Conservation (phyloP, 2,888 invertebrate species). For the Mylabris sibirica region DNA sequence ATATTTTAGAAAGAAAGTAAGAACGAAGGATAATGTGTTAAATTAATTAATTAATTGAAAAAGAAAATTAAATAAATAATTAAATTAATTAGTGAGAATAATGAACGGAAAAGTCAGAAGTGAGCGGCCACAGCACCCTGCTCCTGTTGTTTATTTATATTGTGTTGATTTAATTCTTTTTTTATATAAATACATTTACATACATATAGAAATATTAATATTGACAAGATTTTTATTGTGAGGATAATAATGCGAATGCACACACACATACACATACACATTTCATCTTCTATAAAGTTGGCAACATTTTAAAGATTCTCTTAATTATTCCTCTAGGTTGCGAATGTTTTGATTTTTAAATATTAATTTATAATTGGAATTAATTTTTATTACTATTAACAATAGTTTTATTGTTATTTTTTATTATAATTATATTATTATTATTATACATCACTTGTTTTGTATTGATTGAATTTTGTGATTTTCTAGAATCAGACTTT, state of each 20-base stretch:
- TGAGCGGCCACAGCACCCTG: constrained; percentile 55
- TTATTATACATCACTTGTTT: constrained; percentile 18
- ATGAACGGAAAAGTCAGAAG: not conserved
- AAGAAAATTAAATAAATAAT: not conserved
- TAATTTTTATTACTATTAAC: not conserved
- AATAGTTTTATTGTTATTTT: constrained; percentile 5
- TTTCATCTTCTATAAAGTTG: not conserved
- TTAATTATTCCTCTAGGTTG: constrained; percentile 3
- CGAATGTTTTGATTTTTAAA: not conserved
- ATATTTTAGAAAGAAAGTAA: constrained; percentile 41
- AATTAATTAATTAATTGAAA: not conserved
- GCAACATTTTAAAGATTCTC: constrained; percentile 2
- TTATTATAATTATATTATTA: constrained; percentile 10
- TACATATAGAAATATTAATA: constrained; percentile 27
- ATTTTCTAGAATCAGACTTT: not conserved
- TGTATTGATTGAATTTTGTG: not conserved
- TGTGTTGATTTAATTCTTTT: constrained; percentile 50
- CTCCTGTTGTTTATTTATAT: constrained; percentile 50
- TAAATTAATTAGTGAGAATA: not conserved
- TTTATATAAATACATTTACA: constrained; percentile 38
- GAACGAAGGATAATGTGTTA: constrained; percentile 22
- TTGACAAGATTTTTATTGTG: constrained; percentile 9
- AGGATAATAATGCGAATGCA: constrained; percentile 16
- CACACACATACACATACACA: constrained; percentile 21
- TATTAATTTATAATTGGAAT: not conserved